phyloP scores from a whole-genome alignment of 1,140 invertebrate species.

The Pentalonia nigronervosa region DNA sequence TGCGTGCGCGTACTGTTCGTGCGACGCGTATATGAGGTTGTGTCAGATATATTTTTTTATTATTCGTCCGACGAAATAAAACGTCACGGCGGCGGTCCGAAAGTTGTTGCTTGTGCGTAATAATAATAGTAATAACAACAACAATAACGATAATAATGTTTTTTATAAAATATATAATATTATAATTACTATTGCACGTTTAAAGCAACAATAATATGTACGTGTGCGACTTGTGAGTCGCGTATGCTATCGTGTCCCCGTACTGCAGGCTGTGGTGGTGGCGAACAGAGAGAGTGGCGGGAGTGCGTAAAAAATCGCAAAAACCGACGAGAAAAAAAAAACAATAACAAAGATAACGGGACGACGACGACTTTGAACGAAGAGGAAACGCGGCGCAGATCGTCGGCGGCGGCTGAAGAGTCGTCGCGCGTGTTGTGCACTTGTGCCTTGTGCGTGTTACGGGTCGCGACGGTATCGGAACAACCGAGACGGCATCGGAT shows the following conservation, averaged over 20 bases:
- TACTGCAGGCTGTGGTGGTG: background rate
- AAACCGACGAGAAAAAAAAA: background rate
- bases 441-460: background rate
- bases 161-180: background rate
- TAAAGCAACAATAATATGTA: background rate
- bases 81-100: background rate
- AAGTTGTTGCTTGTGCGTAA: background rate
- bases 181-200: background rate
- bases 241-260: background rate
- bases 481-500: background rate
- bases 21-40: background rate
- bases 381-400: background rate
- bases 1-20: background rate
- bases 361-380: background rate
- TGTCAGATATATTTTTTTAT: background rate
- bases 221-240: background rate
- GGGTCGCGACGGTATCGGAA: background rate
- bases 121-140: background rate
- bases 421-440: background rate
- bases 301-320: background rate
- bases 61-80: background rate
- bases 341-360: slow-evolving; percentile 15
- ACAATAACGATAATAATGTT: background rate
- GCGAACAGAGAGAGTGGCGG: background rate
- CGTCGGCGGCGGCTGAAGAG: background rate